phyloP scores from a whole-genome alignment of 2,888 invertebrate species.

The Cantharis flavilabris region DNA sequence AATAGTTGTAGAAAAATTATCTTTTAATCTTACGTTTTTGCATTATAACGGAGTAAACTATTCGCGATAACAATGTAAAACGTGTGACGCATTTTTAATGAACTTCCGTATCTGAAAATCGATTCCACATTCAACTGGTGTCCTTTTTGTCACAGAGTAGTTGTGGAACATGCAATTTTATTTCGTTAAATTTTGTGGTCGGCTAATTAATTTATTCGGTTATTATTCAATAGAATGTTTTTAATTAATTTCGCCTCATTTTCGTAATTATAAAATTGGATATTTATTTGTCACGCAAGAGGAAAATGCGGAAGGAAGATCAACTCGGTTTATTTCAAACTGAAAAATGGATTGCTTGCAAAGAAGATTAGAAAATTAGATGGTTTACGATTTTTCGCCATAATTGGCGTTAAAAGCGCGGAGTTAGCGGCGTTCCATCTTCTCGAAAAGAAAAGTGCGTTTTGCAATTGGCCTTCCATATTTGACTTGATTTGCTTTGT shows the following conservation, averaged over 20 bases:
- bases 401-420: too few relatives aligned
- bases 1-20: neutral
- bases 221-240: neutral
- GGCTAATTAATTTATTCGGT: neutral
- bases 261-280: neutral
- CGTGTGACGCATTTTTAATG: slow-evolving; percentile 30
- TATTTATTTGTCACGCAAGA: neutral
- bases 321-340: neutral
- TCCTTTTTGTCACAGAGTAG: slow-evolving; percentile 32
- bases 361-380: too few relatives aligned
- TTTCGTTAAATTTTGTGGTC: slow-evolving; percentile 3
- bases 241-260: neutral
- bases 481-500: too few relatives aligned
- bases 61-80: slow-evolving; percentile 31
- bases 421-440: too few relatives aligned
- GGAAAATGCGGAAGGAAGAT: neutral
- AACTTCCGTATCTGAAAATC: slow-evolving; percentile 33
- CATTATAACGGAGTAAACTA: slow-evolving; percentile 16
- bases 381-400: too few relatives aligned
- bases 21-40: neutral
- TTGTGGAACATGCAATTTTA: slow-evolving; percentile 21
- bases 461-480: too few relatives aligned
- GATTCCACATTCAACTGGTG: slow-evolving; percentile 32
- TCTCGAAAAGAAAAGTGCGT: too few relatives aligned
- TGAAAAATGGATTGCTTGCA: neutral